Percentiles rank a stretch among this genome's conserved stretches.
Evolutionary conservation across 2,888 invertebrate genomes (phyloP).

Genomic region (Vesta saturnalis): DNA sequence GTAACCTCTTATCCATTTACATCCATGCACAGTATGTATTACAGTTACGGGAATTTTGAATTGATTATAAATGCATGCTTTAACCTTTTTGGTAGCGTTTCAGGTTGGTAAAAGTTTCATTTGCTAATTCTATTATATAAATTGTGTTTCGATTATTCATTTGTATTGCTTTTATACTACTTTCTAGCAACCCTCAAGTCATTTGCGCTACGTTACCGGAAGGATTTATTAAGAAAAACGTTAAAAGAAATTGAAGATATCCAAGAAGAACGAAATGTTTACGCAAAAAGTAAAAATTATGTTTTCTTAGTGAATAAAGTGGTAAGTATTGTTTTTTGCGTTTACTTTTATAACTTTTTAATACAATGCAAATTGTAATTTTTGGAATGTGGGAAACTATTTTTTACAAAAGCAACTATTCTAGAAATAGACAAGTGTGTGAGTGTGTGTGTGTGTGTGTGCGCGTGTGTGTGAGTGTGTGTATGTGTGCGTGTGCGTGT

Average conservation of each 20-base stretch:
- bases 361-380: no score
- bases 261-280: not conserved
- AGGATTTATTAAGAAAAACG: not conserved
- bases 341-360: no score
- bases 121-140: no score
- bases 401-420: no score
- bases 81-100: not conserved
- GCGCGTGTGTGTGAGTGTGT: no score
- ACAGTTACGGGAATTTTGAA: not conserved
- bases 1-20: not conserved
- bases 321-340: not conserved
- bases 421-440: no score
- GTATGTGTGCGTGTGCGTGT: no score
- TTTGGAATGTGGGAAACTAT: no score
- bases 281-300: not conserved
- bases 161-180: not conserved
- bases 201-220: not conserved
- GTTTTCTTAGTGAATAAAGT: not conserved
- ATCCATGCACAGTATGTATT: not conserved
- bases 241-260: not conserved
- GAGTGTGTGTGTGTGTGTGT: no score
- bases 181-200: not conserved
- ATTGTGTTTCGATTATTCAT: not conserved
- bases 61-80: slow-evolving; percentile 8
- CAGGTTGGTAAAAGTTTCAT: not conserved